Base-by-base conservation (phyloP, 2,113 vertebrate species). In the Atherinomorus stipes region DNA sequence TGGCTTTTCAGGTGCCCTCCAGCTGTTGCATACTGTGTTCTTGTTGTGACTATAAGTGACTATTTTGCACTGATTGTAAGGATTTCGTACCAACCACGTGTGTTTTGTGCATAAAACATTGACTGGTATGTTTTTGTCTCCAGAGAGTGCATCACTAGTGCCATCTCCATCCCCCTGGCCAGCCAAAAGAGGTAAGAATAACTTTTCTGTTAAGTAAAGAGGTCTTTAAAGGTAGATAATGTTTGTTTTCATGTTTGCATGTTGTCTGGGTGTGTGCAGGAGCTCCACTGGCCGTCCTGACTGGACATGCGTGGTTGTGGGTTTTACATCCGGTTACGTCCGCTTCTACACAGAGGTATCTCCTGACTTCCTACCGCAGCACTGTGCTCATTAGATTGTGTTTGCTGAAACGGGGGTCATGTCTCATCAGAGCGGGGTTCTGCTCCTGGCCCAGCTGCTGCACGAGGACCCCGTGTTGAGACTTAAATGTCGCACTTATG, bases 291-390 rank as follows among this genome's bases (percentile, higher is more conserved):
- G 98, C 1, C 94, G 96, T 10, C 98, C 98, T 10, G 98, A 99
- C 86, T 99, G 98, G 98, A 99, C 98, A 7, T 99, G 98, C 87
- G 95, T 99, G 12, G 97, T 98, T 1, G 94, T 99, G 71, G 98
- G 98, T 60, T 99, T 99, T 86, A 97, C 94, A 1, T 97, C 98
- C 0, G 98, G 98, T 62, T 95, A 97, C 0, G 96, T 99, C 4
- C 96, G 97, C 25, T 99, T 99, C 91, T 99, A 99, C 87, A 99
- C 98, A 0, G 98, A 99, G 96, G 98, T 99, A 92, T n/a, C 0
- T 5, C 13, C 8, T 25, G n/a, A 3, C 22, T 22, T 11, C 1
- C 10, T 21, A 49, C 12, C 1, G 12, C 19, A 61, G 6, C 11
- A n/a, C 12, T 49, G 47, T 26, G 16, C 11, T 49, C 4, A 12